Base-by-base conservation (phyloP, 2,888 invertebrate genomes). In the Phrixothrix hirtus region DNA sequence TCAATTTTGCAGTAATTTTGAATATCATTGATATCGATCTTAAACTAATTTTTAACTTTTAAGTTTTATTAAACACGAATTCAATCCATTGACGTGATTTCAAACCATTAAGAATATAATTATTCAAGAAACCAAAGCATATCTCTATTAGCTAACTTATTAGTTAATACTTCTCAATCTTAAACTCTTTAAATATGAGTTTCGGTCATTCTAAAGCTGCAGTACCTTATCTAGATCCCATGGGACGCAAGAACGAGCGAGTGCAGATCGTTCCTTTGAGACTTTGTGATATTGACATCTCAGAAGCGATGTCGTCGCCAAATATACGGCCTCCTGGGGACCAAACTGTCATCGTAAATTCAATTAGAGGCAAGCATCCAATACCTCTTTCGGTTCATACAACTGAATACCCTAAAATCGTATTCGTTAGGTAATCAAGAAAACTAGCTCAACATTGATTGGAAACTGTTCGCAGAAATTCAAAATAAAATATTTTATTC, bases 311-410 rank as follows among this genome's bases (percentile, higher is more conserved):
- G 72, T 72, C 74, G 71, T 72, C 73, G 72, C 72, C 72, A 72
- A 72, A 74, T 74, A 73, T 73, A 74, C 72, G 69, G 72, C 73
- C 73, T 71, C 72, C 69, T 64, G 72, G 72, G 72, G 70, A 68
- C 64, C 66, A 64, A 69, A 68, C 71, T 72, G 74, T 74, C 74
- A 72, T 73, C 74, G 74, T 74, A 74, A 74, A 74, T 74, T 74
- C 74, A 73, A 74, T 74, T 74, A 74, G 47, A 47, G 42, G 72
- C 69, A 68, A 66, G 69, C 64, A 69, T 66, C 65, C 67, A 55
- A 50, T 52, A 52, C 45, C 49, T 49, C 41, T 53, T 55, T 57
- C 55, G 35, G 45, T 48, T 48, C 41, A 16, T 30, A 39, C 41
- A 43, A 41, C 41, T 44, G 27, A 41, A 45, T 41, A 35, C 44